A percentile compares a stretch with the other conserved stretches of the same genome.
These are phyloP conservation scores for Chymomyza costata DNA, from an alignment of 1,140 invertebrate species.

Conservation along the genomic window DNA sequence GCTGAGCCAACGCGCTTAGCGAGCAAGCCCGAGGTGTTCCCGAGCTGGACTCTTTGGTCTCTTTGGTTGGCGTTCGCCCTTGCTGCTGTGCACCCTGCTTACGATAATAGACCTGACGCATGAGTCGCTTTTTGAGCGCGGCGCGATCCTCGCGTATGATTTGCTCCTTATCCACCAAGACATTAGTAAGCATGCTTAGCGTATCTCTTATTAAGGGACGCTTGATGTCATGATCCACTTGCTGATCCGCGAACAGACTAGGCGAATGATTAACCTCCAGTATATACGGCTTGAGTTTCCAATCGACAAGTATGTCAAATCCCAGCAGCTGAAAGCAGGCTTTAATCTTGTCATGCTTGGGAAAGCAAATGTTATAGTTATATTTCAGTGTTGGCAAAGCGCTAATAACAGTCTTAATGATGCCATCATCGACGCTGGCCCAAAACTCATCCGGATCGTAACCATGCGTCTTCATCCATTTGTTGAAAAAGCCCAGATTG, in stretches of 20 bases:
- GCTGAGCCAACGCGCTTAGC: constrained; percentile 77
- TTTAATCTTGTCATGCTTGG: constrained; percentile 86
- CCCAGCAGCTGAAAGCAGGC: constrained; percentile 93
- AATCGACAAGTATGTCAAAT: constrained; percentile 92
- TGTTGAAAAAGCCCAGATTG: constrained; percentile 87
- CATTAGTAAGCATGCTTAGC: constrained; percentile 87
- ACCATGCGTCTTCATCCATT: constrained; percentile 82
- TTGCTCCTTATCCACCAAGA: constrained; percentile 85
- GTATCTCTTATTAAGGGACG: constrained; percentile 87
- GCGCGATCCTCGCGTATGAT: constrained; percentile 83
- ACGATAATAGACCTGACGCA: constrained; percentile 27
- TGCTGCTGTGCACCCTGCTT: constrained; percentile 79
- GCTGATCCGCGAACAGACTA: constrained; percentile 90
- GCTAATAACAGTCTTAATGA: constrained; percentile 91
- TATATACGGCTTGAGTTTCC: constrained; percentile 87
- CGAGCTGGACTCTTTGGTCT: too few species aligned
- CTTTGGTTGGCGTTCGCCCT: background rate
- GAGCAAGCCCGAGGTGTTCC: constrained; percentile 27
- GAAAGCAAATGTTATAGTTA: constrained; percentile 91
- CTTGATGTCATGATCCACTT: constrained; percentile 89
- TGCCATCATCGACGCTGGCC: constrained; percentile 89
- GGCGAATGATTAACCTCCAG: constrained; percentile 95
- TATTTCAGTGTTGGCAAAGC: constrained; percentile 91
- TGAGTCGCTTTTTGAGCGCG: constrained; percentile 23
- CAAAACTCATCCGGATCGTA: constrained; percentile 85